Base-by-base conservation (phyloP, 2,113 vertebrate genomes). In the Prolemur simus region DNA sequence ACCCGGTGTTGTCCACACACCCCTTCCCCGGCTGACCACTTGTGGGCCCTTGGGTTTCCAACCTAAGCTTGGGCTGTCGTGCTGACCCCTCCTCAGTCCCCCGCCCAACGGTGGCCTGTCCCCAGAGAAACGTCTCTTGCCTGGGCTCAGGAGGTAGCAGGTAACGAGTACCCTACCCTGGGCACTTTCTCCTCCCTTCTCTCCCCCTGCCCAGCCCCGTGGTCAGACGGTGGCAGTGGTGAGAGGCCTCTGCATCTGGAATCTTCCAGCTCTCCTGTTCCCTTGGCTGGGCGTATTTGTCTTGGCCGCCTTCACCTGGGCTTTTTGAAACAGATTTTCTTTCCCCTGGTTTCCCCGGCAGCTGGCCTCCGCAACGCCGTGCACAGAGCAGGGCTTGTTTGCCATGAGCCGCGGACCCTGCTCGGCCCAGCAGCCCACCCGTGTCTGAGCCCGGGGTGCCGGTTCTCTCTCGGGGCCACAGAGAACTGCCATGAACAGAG, bases 381-480 rank as follows among this genome's bases (percentile, higher is more conserved):
- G 78, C 91, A 98, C 98, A 98, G 98, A 97, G 98, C 60, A 14
- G 89, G 87, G 76, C 95, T 98, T 98, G 98, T 98, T 94, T 97
- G 74, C 15, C 6, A 66, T 52, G 45, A 80, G 85, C 42, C 74
- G 20, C 88, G 74, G 60, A 32, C 47, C 81, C 80, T 4, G 6
- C 87, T 83, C 39, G 20, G 7, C 11, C 74, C 42, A 32, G 83
- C 73, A 82, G 85, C 95, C 93, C 77, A 82, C 93, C 83, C 20
- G 18, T 14, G 71, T 64, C 95, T 87, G 74, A 76, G 66, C 32
- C 47, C 64, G 8, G 8, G 49, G 9, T 0, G 9, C 74, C 34
- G 20, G 68, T 6, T 63, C 34, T 29, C 64, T 69, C 73, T 18
- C 2, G 52, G 86, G 63, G 69, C 78, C 64, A 8, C 23, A 5